Evolutionary conservation across 2,113 vertebrate genomes (phyloP), one percentile per base, ranked within the genome.

Genomic region (Nothobranchius furzeri): DNA sequence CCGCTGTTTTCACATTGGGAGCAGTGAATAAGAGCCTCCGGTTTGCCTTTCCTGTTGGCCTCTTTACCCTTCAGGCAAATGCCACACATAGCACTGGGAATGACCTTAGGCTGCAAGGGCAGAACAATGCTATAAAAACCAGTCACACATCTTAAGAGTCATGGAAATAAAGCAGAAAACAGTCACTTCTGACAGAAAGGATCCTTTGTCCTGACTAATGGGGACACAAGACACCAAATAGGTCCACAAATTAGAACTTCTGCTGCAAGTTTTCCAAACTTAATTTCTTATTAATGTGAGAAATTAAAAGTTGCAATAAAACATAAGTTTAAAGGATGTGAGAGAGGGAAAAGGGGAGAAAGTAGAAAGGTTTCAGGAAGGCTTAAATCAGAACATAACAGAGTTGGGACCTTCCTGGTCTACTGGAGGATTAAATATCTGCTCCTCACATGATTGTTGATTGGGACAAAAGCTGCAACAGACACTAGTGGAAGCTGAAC

Each of bases 51-150:
- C 95, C 91, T 97, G 96, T 96, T 96, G 93, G 95, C 94, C 92
- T 99, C 96, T 95, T 97, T 98, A 96, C 98, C 97, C 96, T 96
- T 98, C 96, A 98, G 96, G 95, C 98, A 99, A 95, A 99, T 98
- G 90, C 98, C 98, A 98, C 98, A 99, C 92, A 99, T 94, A 93
- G 96, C 98, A 97, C 95, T 97, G 94, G 96, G 95, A 95, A 96
- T 96, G 96, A 94, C 94, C 95, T 98, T 99, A 94, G 95, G 96
- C 98, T 99, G 96, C 94, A 98, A 98, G 94, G 95, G 96, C 93
- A 99, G 95, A 98, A 98, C 93, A 98, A 95, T 92, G 94, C 96
- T 96, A 96, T 98, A 94, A 98, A 96, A 91, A 94, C 93, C 90
- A 93, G 46, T 61, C 57, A 70, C 36, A 71, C 60, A 81, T 79